A percentile compares a stretch with the other conserved stretches of the same genome.
Evolutionary conservation across 2,888 invertebrate species (phyloP).

Genomic region (Cheilosia pagana): DNA sequence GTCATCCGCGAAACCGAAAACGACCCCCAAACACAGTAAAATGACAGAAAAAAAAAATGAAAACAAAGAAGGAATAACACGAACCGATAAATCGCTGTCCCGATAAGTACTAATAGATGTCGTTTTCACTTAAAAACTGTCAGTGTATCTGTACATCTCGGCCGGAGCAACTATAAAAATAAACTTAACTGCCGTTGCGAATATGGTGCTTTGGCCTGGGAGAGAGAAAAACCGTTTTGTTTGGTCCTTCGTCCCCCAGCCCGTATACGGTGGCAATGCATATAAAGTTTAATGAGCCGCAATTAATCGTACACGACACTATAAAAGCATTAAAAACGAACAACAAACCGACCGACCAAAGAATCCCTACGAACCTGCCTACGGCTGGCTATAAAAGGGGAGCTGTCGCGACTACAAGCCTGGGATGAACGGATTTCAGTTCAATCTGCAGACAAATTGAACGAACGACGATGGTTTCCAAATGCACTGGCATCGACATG

Average conservation of each 20-base stretch:
- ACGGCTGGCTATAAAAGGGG: conserved; percentile 42
- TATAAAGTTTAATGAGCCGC: conserved; percentile 83
- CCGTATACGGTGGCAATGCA: conserved; percentile 70
- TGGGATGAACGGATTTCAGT: conserved; percentile 52
- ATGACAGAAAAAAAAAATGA: conserved; percentile 1
- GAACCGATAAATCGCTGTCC: conserved; percentile 71
- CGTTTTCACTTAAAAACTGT: conserved; percentile 70
- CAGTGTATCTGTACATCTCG: conserved; percentile 22
- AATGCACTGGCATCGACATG: conserved; percentile 13
- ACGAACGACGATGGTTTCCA: conserved; percentile 53
- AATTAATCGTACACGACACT: conserved; percentile 83
- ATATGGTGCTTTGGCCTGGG: conserved; percentile 27
- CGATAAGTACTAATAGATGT: conserved; percentile 75
- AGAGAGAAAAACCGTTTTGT: neutral
- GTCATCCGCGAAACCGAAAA: conserved; percentile 58
- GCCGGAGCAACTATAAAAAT: conserved; percentile 64
- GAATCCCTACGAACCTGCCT: conserved; percentile 15
- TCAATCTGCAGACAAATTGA: conserved; percentile 72
- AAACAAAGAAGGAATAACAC: conserved; percentile 40
- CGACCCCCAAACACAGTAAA: neutral
- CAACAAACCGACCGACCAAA: conserved; percentile 18
- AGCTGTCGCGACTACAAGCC: conserved; percentile 16
- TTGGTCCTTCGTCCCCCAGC: conserved; percentile 41
- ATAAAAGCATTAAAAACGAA: conserved; percentile 77
- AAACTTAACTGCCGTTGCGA: conserved; percentile 63